Conservation (phyloP, 1,140 invertebrate species). For the Cyclina sinensis region DNA sequence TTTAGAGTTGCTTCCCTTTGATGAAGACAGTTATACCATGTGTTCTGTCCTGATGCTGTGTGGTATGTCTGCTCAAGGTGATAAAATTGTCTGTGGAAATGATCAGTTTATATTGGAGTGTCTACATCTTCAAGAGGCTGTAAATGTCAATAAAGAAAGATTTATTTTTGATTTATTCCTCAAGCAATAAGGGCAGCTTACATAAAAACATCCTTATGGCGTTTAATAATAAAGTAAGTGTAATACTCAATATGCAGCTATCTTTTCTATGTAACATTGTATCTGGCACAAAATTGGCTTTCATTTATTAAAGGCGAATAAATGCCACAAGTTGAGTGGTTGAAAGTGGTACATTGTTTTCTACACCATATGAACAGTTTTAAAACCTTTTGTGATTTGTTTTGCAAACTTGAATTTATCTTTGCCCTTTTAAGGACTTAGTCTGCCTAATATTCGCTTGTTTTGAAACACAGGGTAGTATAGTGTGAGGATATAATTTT, state of each 20-base stretch:
- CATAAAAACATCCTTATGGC: neutral
- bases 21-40: slow-evolving; percentile 10
- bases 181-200: neutral
- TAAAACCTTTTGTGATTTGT: too few relatives aligned
- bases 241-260: neutral
- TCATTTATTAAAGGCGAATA: neutral
- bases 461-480: too few relatives aligned
- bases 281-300: neutral
- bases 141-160: slow-evolving; percentile 15
- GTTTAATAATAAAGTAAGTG: neutral
- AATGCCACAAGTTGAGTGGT: neutral
- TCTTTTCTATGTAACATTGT: neutral
- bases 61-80: slow-evolving; percentile 1
- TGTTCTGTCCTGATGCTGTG: neutral
- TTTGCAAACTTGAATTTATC: too few relatives aligned
- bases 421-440: too few relatives aligned
- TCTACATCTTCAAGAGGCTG: slow-evolving; percentile 1
- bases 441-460: too few relatives aligned
- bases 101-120: neutral
- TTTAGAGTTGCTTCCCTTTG: slow-evolving; percentile 17
- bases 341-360: neutral
- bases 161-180: slow-evolving; percentile 1
- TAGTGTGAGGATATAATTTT: too few relatives aligned
- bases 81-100: slow-evolving; percentile 10
- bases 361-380: too few relatives aligned